Percentiles rank a stretch among this genome's conserved stretches.
Evolutionary conservation across 2,888 invertebrate genomes (phyloP).

Genomic region (Nudaria mundana): DNA sequence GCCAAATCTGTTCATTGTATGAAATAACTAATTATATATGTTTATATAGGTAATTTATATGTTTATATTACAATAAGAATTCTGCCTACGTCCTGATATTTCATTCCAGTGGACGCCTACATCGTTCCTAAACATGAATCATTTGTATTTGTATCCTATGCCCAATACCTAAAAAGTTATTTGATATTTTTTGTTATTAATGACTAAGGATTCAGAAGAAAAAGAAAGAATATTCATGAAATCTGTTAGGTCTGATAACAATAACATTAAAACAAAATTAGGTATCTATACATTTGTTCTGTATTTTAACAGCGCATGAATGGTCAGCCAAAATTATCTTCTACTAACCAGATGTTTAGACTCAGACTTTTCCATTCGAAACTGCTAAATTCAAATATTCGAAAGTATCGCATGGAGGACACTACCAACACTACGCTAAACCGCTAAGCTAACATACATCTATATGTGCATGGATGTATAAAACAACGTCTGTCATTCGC

Average conservation of each 20-base stretch:
- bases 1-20: slow-evolving; percentile 14
- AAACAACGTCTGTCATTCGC: slow-evolving; percentile 1
- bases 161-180: slow-evolving; percentile 11
- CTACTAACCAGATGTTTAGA: too few relatives aligned
- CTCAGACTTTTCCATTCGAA: too few relatives aligned
- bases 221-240: slow-evolving; percentile 17
- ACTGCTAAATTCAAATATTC: too few relatives aligned
- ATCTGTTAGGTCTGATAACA: too few relatives aligned
- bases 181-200: slow-evolving; percentile 16
- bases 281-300: too few relatives aligned
- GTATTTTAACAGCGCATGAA: too few relatives aligned
- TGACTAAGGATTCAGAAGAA: slow-evolving; percentile 13
- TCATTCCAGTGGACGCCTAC: slow-evolving; percentile 36
- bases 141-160: slow-evolving; percentile 30
- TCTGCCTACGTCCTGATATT: slow-evolving; percentile 30
- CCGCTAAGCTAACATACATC: slow-evolving; percentile 1
- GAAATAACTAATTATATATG: too few relatives aligned
- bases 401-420: background rate
- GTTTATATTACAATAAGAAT: slow-evolving; percentile 27
- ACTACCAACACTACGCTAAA: slow-evolving; percentile 10
- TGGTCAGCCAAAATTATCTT: too few relatives aligned
- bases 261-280: too few relatives aligned
- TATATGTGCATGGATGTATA: too few relatives aligned
- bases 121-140: slow-evolving; percentile 33
- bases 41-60: slow-evolving; percentile 32